Conservation (phyloP, 2,888 invertebrate species). For the Folsomia manolachei region DNA sequence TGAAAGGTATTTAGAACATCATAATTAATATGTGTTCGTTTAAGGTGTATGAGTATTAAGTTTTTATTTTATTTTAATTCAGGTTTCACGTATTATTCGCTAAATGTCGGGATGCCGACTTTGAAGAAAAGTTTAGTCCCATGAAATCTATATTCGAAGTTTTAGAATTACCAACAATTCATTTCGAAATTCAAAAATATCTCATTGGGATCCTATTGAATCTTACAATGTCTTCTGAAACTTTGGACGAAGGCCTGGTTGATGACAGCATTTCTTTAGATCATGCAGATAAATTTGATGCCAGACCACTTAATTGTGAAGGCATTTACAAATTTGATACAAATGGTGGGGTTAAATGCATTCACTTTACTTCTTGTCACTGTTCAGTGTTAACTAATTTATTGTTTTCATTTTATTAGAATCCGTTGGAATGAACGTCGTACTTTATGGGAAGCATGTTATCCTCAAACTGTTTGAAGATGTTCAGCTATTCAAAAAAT, state of each 20-base stretch:
- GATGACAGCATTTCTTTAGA: not conserved
- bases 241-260: constrained; percentile 1
- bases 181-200: constrained; percentile 39
- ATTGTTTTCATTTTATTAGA: constrained; percentile 21
- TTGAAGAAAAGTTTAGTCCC: constrained; percentile 22
- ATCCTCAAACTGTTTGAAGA: constrained; percentile 39
- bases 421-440: constrained; percentile 31
- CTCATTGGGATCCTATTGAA: constrained; percentile 38
- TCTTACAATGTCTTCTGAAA: constrained; percentile 27
- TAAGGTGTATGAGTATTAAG: not conserved
- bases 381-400: not conserved
- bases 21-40: not conserved
- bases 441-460: constrained; percentile 31
- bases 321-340: constrained; percentile 27
- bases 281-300: constrained; percentile 11
- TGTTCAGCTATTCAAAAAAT: constrained; percentile 28
- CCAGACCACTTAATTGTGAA: constrained; percentile 16
- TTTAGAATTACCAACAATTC: constrained; percentile 22
- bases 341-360: constrained; percentile 14
- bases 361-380: not conserved
- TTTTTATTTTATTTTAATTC: not conserved
- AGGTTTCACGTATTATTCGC: constrained; percentile 36
- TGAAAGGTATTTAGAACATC: constrained; percentile 58
- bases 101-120: constrained; percentile 21
- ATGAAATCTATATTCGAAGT: constrained; percentile 36